Evolutionary conservation across 2,113 vertebrate species (phyloP).

Genomic region (Takifugu bimaculatus): DNA sequence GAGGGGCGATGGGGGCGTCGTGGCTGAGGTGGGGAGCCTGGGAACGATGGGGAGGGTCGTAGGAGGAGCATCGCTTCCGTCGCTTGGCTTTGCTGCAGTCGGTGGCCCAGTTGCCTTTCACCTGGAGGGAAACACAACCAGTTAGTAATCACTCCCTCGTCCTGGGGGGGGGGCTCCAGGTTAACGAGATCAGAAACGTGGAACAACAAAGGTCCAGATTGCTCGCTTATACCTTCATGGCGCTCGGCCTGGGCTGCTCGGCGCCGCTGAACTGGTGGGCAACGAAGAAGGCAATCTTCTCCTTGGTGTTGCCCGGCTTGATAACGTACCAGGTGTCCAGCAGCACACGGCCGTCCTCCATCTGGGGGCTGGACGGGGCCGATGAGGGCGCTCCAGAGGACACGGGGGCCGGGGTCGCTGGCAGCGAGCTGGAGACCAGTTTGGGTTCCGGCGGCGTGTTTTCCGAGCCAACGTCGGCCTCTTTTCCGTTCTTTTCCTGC

Average conservation of each 20-base stretch:
- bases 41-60: slow-evolving; percentile 73
- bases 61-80: slow-evolving; percentile 84
- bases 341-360: slow-evolving; percentile 86
- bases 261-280: slow-evolving; percentile 87
- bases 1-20: slow-evolving; percentile 23
- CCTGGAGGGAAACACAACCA: slow-evolving; percentile 37
- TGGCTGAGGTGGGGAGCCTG: slow-evolving; percentile 53
- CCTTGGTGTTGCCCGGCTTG: slow-evolving; percentile 95
- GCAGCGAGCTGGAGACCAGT: slow-evolving; percentile 25
- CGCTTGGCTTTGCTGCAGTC: slow-evolving; percentile 91
- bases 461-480: slow-evolving; percentile 74
- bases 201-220: no score
- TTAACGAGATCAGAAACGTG: no score
- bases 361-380: slow-evolving; percentile 57
- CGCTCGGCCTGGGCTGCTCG: slow-evolving; percentile 74
- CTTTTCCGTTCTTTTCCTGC: slow-evolving; percentile 52
- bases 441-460: slow-evolving; percentile 78
- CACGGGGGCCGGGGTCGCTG: slow-evolving; percentile 44
- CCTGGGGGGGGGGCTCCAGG: no score
- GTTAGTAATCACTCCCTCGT: no score
- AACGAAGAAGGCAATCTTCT: slow-evolving; percentile 96
- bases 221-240: slow-evolving; percentile 78
- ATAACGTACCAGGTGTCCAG: slow-evolving; percentile 97
- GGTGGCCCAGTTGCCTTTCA: slow-evolving; percentile 90
- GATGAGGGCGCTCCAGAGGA: slow-evolving; percentile 44